Base-by-base conservation (phyloP, 2,113 vertebrate species). In the Xiphophorus hellerii region DNA sequence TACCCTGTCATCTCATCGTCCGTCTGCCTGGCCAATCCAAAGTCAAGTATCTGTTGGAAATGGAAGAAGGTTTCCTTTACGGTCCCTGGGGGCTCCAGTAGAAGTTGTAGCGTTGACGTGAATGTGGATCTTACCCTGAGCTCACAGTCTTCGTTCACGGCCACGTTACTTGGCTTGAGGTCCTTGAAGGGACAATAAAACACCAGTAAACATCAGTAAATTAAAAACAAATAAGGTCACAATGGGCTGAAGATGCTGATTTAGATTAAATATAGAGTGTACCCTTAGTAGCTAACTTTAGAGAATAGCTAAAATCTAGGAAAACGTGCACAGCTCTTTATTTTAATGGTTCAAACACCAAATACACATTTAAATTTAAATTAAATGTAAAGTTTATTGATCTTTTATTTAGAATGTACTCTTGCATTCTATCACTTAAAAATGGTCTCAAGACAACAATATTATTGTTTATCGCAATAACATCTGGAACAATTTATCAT, bases 1-100 rank as follows among this genome's bases (percentile, higher is more conserved):
- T 99, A 99, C 9, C 98, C 98, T 0, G 98, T 99, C 97, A 99
- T 99, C 92, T 99, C 97, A 62, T 99, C 98, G 0, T 99, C 97
- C 0, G 98, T 97, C 91, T 99, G 98, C 54, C 97, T 94, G 62
- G 98, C 98, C 88, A 99, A 91, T 71, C 98, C 97, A 3, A 99
- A 99, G 93, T 99, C 98, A 83, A 99, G 95, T 88, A 99, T 99
- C 97, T 99, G 80, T 29, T 62, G 74, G 31, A 61, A 4, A 81
- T 61, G 1, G 54, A 27, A 9, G 69, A n/a, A 14, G 0, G 17
- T 67, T 67, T 76, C 39, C 65, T 62, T 72, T 13, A 29, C 25
- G 7, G 10, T 42, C 76, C 1, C 28, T 9, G 13, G n/a, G 15
- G 2, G 48, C 66, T 11, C 48, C 4, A 29, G 44, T 25, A 58